Base-by-base conservation (phyloP, 2,113 vertebrate species). In the Eclectus roratus region DNA sequence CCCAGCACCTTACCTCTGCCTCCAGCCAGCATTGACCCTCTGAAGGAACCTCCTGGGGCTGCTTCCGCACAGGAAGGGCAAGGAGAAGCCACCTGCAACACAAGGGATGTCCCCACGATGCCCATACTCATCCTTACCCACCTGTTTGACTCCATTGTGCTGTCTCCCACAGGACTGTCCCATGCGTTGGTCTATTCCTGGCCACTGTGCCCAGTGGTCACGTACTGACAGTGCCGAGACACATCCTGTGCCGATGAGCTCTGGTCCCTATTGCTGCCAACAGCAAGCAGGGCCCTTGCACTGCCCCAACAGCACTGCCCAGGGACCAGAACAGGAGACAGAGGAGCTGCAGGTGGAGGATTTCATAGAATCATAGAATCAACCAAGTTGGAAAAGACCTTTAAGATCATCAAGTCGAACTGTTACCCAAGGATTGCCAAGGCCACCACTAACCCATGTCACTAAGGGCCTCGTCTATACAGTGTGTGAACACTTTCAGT, bases 261-360 rank as follows among this genome's bases (percentile, higher is more conserved):
- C 50, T 66, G 71, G 50, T 24, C 35, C 52, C 31, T 66, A 60
- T 7, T 49, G 82, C 61, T 41, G 49, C 50, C 11, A 2, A 5
- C 9, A 2, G 23, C 3, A 3, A 85, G 43, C 71, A n/a, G 8
- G 2, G 43, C 52, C 43, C n/a, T n/a, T 1, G 6, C 1, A 2
- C 71, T 66, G 43, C 43, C 50, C 29, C 50, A 41, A n/a, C 13
- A 2, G 50, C 2, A 1, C 71, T 68, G 52, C 35, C 44, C 0
- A 1, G 29, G 23, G 61, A 7, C 11, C 1, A 1, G 43, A 44
- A n/a, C 23, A 58, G 47, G 43, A 66, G 18, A 25, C 25, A 8
- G 31, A 68, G 25, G 71, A 58, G 24, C 53, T 60, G 52, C 63
- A 49, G 52, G 35, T 0, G 1, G 72, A 85, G 43, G 61, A 77